Evolutionary conservation across 2,113 vertebrate genomes (phyloP), one percentile per base, ranked within the genome.

Genomic region (Heterochromis multidens): DNA sequence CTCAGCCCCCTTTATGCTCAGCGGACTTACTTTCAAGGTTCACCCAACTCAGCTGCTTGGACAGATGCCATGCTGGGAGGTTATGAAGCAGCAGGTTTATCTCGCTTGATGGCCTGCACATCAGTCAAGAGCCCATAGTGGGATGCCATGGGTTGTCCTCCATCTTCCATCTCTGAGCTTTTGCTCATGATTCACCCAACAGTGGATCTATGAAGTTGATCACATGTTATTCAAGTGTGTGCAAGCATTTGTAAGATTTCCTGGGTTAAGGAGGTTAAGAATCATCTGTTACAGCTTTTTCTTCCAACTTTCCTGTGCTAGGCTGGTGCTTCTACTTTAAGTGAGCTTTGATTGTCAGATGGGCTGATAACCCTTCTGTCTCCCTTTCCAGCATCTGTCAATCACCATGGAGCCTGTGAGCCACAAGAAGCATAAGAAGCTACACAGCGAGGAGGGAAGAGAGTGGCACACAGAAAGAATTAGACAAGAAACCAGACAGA

Each of bases 271-370:
- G 12, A 14, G 37, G 49, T 85, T 65, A 49, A 87, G 81, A 79
- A 52, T 13, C 49, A 10, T 11, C 63, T 54, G 83, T 86, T 84
- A 49, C 16, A 57, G 80, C 54, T 57, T 43, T 79, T 79, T 57
- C 65, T 82, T 56, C 49, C 9, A 25, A 77, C 77, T 77, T 83
- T 40, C 77, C 63, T 54, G 74, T 23, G 33, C 31, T 5, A 61
- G 27, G 76, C 84, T 63, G 40, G 74, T 60, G 74, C 60, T 61
- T 57, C 57, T 77, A 52, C 89, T 91, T 83, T 82, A 74, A 84
- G 82, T 10, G 1, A 84, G 63, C 84, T 92, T 83, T 94, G 92
- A 94, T 92, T 94, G 93, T 92, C 94, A 91, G 92, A 93, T 88
- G 85, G 88, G 59, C 87, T 82, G 93, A 94, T 95, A 95, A 93